phyloP scores from a whole-genome alignment of 2,888 invertebrate genomes.

The Geophilus truncorum region DNA sequence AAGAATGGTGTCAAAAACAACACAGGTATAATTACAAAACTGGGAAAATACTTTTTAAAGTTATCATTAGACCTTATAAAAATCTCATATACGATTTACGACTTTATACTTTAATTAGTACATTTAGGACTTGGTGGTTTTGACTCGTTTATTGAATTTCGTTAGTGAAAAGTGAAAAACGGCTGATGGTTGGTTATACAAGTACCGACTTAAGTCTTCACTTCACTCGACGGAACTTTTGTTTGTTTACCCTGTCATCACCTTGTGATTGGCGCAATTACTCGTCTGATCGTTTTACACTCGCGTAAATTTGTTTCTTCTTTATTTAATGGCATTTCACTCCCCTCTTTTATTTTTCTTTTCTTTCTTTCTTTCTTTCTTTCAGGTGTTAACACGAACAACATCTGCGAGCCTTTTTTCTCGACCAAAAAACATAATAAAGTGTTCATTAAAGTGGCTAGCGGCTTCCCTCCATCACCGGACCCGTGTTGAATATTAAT shows the following conservation, averaged over 20 bases:
- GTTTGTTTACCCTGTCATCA: background rate
- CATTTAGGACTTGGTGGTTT: too few species aligned
- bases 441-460: background rate
- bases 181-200: too few species aligned
- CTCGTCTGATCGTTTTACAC: background rate
- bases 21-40: background rate
- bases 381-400: background rate
- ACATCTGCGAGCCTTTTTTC: background rate
- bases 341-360: background rate
- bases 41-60: background rate
- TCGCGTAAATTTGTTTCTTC: background rate
- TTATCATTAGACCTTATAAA: background rate
- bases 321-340: background rate
- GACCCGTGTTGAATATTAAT: background rate
- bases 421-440: background rate
- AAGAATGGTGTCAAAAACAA: background rate
- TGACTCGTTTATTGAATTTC: too few species aligned
- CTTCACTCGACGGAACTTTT: background rate
- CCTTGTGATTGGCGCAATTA: background rate
- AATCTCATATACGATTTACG: background rate
- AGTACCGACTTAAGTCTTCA: too few species aligned
- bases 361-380: background rate
- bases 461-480: background rate
- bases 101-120: too few species aligned
- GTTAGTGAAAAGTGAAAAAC: too few species aligned